Evolutionary conservation across 2,797 vertebrate genomes (phyloP).

Genomic region (Paguma larvata): DNA sequence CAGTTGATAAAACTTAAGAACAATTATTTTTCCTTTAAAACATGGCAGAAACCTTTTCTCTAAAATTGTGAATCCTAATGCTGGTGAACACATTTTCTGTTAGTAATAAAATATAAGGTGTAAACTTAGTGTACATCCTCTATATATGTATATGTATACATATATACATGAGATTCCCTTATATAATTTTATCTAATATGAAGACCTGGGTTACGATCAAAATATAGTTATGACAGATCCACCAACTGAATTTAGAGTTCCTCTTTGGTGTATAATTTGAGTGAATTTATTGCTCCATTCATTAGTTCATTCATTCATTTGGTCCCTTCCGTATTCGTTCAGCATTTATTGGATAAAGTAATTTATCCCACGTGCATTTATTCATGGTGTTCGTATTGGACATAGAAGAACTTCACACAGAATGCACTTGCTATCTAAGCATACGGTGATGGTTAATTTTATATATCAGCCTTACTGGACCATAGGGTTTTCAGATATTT

Average conservation of each 20-base stretch:
- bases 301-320: neutral
- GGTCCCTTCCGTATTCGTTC: neutral
- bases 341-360: neutral
- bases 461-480: neutral
- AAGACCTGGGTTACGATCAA: neutral
- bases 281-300: neutral
- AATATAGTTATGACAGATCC: neutral
- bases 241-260: neutral
- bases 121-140: neutral
- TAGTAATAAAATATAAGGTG: neutral
- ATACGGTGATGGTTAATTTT: neutral
- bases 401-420: neutral
- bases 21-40: neutral
- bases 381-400: neutral
- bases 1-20: neutral
- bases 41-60: neutral
- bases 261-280: neutral
- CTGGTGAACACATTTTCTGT: neutral
- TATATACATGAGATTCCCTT: neutral
- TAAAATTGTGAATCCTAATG: constrained; percentile 3
- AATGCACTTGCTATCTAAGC: neutral
- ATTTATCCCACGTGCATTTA: neutral
- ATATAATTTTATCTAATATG: neutral
- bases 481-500: neutral
- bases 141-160: neutral